Conservation (phyloP, 2,113 vertebrate genomes). For the Asarcornis scutulata region DNA sequence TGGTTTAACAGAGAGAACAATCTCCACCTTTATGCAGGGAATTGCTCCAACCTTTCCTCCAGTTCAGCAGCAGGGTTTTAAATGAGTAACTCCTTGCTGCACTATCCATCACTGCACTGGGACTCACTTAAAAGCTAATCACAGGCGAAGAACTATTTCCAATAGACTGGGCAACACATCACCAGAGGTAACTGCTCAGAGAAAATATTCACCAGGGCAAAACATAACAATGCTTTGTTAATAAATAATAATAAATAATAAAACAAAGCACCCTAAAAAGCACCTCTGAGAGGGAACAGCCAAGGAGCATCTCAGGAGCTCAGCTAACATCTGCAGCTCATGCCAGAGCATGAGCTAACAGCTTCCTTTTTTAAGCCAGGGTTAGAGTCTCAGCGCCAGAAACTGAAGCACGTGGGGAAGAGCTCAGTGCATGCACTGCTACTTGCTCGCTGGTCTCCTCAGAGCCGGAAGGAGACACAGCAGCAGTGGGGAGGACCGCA, state of each 20-base stretch:
- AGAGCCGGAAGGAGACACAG: rapidly evolving
- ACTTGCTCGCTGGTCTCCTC: not conserved
- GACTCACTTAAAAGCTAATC: not conserved
- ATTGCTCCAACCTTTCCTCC: not conserved
- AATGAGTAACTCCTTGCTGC: not conserved
- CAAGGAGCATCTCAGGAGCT: not conserved
- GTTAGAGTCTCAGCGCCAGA: not conserved
- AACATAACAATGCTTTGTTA: not conserved
- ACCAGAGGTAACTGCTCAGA: not conserved
- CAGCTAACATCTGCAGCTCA: not conserved
- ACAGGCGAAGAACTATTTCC: not conserved
- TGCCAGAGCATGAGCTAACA: not conserved
- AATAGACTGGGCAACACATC: not conserved
- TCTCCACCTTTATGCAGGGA: not conserved
- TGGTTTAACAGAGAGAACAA: not conserved
- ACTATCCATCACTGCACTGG: not conserved
- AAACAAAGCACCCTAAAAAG: not conserved
- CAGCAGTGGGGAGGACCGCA: rapidly evolving
- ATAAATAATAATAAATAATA: too few species aligned
- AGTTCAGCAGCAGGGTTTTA: not conserved
- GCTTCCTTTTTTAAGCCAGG: not conserved
- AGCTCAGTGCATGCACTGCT: rapidly evolving
- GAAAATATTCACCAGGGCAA: not conserved
- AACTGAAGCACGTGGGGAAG: too few species aligned
- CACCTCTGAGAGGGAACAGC: not conserved